Evolutionary conservation across 2,113 vertebrate species (phyloP).

Genomic region (Rhinoptilus africanus): DNA sequence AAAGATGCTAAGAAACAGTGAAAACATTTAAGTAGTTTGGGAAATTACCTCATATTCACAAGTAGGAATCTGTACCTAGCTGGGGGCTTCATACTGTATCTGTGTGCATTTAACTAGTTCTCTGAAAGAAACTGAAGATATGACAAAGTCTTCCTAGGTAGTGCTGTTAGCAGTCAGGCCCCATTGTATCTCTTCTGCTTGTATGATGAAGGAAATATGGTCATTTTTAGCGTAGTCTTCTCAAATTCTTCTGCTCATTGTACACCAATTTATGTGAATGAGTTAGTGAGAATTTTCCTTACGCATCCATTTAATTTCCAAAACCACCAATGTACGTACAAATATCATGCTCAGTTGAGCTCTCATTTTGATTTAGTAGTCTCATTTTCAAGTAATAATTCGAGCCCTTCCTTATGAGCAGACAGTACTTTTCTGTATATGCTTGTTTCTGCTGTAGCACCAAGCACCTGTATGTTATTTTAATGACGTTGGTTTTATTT

Average conservation of each 20-base stretch:
- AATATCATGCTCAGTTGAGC: background rate
- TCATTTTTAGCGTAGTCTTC: background rate
- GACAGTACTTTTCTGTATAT: background rate
- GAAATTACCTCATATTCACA: background rate
- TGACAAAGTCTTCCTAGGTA: background rate
- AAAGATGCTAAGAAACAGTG: background rate
- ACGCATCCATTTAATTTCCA: background rate
- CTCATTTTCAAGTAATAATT: conserved; percentile 20
- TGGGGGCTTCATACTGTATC: background rate
- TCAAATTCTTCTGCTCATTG: background rate
- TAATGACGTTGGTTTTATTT: background rate
- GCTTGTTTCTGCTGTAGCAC: background rate
- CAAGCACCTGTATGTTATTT: background rate
- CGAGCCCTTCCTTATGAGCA: background rate
- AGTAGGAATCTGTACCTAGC: background rate
- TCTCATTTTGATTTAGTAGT: background rate
- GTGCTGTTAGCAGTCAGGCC: background rate
- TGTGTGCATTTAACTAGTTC: background rate
- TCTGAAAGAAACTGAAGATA: background rate
- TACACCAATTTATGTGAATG: background rate
- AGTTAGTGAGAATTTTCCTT: background rate
- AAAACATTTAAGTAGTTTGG: background rate
- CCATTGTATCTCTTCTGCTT: background rate
- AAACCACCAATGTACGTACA: background rate
- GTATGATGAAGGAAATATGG: background rate